Percentiles rank a stretch among this genome's conserved stretches.
Evolutionary conservation across 2,797 vertebrate genomes (phyloP).

Genomic region (Ceryle rudis): DNA sequence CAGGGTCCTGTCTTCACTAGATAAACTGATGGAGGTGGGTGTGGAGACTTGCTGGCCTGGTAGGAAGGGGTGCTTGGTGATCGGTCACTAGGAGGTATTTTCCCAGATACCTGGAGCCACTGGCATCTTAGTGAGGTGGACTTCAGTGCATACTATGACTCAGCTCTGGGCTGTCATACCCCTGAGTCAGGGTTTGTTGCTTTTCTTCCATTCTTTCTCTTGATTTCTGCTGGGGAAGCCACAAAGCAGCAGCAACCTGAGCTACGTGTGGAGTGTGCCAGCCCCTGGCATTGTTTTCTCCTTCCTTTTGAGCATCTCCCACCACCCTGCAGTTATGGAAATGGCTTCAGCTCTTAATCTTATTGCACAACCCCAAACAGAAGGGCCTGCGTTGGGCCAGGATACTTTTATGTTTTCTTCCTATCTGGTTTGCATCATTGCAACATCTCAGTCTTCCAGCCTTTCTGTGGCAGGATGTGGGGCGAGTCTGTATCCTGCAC

Average conservation of each 20-base stretch:
- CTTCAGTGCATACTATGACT: background rate
- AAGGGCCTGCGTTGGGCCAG: background rate
- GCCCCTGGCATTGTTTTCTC: background rate
- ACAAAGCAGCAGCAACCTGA: background rate
- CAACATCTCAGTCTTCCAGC: background rate
- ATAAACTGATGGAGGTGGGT: background rate
- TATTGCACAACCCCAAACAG: background rate
- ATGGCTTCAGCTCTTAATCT: background rate
- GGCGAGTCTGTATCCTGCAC: background rate
- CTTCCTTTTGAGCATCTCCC: background rate
- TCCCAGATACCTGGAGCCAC: too few relatives aligned
- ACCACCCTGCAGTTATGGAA: background rate
- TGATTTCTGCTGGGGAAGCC: background rate
- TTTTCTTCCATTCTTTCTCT: background rate
- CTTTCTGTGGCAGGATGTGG: background rate
- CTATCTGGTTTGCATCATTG: background rate
- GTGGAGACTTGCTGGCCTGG: background rate
- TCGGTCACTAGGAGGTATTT: background rate
- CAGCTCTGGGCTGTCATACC: background rate
- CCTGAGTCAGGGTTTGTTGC: background rate
- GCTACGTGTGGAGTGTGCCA: rapidly evolving
- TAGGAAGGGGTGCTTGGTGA: background rate
- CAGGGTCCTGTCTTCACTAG: background rate
- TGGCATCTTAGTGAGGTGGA: background rate
- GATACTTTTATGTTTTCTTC: background rate